These are phyloP conservation scores for Pseudachorutes palmiensis DNA, from an alignment of 1,140 invertebrate species.

Conservation along the genomic window DNA sequence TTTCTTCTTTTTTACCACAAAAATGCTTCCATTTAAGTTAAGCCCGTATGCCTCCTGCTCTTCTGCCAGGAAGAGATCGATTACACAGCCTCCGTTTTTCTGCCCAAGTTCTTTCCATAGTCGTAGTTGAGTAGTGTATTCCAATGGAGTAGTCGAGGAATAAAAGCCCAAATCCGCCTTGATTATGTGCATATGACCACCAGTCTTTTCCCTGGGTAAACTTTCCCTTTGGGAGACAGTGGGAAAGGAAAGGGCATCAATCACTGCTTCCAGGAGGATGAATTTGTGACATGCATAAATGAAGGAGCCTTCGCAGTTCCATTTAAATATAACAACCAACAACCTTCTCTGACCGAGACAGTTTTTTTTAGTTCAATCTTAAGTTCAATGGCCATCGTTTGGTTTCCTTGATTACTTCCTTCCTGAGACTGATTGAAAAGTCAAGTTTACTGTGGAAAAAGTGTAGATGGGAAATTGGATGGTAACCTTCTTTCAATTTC, in stretches of 20 bases:
- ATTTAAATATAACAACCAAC: too few relatives aligned
- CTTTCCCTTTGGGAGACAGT: background rate
- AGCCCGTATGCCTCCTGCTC: background rate
- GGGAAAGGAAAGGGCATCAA: background rate
- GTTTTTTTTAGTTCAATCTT: too few relatives aligned
- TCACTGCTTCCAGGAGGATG: background rate
- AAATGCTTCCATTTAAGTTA: background rate
- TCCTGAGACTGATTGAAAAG: too few relatives aligned
- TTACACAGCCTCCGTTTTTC: background rate
- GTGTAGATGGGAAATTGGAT: too few relatives aligned
- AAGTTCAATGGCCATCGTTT: too few relatives aligned
- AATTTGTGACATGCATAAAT: too few relatives aligned
- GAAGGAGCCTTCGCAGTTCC: too few relatives aligned
- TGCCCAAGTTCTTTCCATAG: background rate
- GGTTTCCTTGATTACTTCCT: too few relatives aligned
- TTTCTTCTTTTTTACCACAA: background rate
- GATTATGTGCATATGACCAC: slow-evolving; percentile 2
- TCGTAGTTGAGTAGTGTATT: background rate
- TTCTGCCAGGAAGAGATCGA: background rate
- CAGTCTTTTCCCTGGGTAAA: background rate
- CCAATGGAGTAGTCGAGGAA: background rate
- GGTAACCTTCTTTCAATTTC: background rate
- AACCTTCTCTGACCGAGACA: too few relatives aligned
- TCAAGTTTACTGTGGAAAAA: too few relatives aligned
- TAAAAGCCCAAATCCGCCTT: background rate